A percentile compares a stretch with the other conserved stretches of the same genome.
Conservation (phyloP, 2,113 vertebrate species). For the Ciconia maguari region DNA sequence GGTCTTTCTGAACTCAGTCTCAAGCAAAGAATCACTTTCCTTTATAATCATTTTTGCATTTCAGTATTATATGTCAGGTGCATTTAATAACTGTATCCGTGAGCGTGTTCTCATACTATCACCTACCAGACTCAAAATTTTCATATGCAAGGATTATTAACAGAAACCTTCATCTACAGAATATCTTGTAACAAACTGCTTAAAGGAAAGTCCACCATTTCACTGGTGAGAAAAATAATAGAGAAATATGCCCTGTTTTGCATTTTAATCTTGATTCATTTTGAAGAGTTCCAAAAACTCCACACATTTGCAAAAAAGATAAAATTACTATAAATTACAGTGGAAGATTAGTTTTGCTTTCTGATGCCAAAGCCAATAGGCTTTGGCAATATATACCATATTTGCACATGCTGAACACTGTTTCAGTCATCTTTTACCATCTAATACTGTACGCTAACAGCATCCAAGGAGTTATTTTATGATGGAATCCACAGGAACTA, state of each 20-base stretch:
- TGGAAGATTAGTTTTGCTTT: background rate
- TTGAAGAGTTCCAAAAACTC: background rate
- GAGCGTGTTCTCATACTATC: background rate
- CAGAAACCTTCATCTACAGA: background rate
- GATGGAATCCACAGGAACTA: background rate
- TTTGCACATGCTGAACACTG: background rate
- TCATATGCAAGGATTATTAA: background rate
- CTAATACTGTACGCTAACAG: background rate
- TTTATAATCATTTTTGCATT: background rate
- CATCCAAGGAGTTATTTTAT: background rate
- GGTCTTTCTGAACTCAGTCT: background rate
- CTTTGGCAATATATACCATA: background rate
- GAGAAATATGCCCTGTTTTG: background rate
- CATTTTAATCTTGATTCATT: background rate
- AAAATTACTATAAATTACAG: background rate
- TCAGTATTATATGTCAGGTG: background rate
- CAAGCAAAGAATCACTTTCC: fast-evolving
- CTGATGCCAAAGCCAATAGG: background rate
- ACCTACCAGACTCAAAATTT: background rate
- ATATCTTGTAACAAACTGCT: background rate
- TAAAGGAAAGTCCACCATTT: background rate
- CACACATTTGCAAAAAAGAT: background rate
- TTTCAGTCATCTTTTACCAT: background rate
- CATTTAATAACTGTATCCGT: fast-evolving
- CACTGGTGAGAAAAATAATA: background rate